A percentile compares a stretch with the other conserved stretches of the same genome.
Evolutionary conservation across 2,113 vertebrate genomes (phyloP).

Genomic region (Anas platyrhynchos): DNA sequence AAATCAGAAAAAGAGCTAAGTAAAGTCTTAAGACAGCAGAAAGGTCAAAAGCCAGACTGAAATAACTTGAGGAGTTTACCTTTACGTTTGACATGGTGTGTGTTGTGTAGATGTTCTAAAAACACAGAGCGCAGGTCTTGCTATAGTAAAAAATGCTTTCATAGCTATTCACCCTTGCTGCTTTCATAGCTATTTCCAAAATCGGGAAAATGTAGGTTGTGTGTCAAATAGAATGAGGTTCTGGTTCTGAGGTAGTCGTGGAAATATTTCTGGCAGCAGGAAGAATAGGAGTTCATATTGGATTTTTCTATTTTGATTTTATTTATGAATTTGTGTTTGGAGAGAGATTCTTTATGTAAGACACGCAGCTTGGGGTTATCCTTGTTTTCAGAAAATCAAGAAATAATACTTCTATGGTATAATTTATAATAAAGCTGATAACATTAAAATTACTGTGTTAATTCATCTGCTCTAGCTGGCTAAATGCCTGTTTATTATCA

Average conservation of each 20-base stretch:
- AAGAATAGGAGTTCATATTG: neutral
- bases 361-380: neutral
- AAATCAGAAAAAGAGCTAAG: neutral
- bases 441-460: neutral
- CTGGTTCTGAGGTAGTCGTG: neutral
- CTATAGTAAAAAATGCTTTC: neutral
- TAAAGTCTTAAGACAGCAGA: neutral
- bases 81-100: neutral
- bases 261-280: neutral
- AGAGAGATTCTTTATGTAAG: neutral
- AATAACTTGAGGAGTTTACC: constrained; percentile 18
- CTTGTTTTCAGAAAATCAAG: neutral
- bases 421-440: neutral
- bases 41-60: constrained; percentile 55
- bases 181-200: neutral
- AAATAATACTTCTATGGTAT: neutral
- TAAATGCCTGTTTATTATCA: neutral
- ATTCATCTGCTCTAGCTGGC: neutral
- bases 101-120: neutral
- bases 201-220: neutral
- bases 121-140: neutral
- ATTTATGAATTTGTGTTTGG: neutral
- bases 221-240: neutral
- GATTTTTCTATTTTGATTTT: neutral
- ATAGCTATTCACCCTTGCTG: neutral